phyloP scores from a whole-genome alignment of 2,797 vertebrate species.

The Cossypha caffra region DNA sequence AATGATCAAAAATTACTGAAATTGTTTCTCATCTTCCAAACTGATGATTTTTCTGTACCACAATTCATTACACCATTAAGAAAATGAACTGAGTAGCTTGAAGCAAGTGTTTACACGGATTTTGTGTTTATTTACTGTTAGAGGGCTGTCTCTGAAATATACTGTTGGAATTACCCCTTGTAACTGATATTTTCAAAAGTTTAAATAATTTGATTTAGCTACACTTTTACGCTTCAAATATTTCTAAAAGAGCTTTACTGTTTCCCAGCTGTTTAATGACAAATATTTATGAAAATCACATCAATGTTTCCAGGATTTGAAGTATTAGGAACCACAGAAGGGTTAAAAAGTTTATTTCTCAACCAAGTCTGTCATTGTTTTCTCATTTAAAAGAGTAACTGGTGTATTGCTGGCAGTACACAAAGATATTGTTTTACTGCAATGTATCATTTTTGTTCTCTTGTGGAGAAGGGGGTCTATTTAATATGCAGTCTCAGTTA shows the following conservation, averaged over 20 bases:
- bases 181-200: neutral
- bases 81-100: neutral
- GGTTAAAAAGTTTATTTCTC: neutral
- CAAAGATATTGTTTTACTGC: neutral
- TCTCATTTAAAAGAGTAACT: neutral
- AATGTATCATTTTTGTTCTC: neutral
- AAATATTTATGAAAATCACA: neutral
- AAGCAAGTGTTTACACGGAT: neutral
- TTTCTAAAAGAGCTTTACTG: neutral
- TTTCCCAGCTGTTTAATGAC: neutral
- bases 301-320: neutral
- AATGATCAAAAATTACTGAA: neutral
- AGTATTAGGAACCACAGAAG: neutral
- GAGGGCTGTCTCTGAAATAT: neutral
- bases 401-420: neutral
- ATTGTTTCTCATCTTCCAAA: neutral
- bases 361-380: conserved; percentile 15
- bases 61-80: neutral
- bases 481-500: conserved; percentile 33
- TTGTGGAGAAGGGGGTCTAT: neutral
- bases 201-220: neutral
- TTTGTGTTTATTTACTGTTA: neutral
- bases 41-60: neutral
- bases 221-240: neutral
- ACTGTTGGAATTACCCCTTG: neutral